A percentile compares a stretch with the other conserved stretches of the same genome.
phyloP scores from a whole-genome alignment of 2,797 vertebrate species.

The Microhierax caerulescens region DNA sequence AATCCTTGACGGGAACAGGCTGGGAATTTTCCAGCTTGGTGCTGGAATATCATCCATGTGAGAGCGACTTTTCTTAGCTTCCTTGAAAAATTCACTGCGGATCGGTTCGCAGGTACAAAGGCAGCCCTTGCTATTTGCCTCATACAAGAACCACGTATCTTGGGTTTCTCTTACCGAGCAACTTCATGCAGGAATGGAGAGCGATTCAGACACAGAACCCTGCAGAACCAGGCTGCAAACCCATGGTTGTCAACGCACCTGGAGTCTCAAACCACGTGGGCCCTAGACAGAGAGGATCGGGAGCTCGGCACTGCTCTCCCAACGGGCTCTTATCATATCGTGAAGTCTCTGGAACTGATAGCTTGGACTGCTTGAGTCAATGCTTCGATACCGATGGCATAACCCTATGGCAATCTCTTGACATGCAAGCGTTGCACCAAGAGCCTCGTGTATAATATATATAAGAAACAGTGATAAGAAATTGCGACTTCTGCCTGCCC shows the following conservation, averaged over 20 bases:
- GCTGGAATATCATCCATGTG: neutral
- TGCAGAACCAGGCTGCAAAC: neutral
- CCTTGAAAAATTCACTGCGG: neutral
- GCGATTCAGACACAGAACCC: neutral
- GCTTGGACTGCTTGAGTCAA: neutral
- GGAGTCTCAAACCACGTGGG: neutral
- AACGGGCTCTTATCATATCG: neutral
- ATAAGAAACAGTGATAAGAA: neutral
- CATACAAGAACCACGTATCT: rapidly evolving
- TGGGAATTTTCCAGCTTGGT: neutral
- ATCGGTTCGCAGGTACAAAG: neutral
- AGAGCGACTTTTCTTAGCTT: neutral
- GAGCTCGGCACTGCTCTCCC: neutral
- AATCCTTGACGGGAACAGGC: neutral
- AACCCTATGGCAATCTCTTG: neutral
- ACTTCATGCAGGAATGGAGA: neutral
- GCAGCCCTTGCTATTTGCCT: neutral
- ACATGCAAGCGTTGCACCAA: neutral
- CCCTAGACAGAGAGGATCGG: neutral
- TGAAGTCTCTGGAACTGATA: neutral
- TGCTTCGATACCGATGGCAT: rapidly evolving
- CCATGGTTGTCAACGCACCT: neutral
- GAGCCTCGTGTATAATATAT: neutral
- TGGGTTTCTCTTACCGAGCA: neutral
- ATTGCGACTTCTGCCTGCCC: neutral